These are phyloP conservation scores for Molossus molossus DNA, from an alignment of 2,797 vertebrate species.

Conservation along the genomic window DNA sequence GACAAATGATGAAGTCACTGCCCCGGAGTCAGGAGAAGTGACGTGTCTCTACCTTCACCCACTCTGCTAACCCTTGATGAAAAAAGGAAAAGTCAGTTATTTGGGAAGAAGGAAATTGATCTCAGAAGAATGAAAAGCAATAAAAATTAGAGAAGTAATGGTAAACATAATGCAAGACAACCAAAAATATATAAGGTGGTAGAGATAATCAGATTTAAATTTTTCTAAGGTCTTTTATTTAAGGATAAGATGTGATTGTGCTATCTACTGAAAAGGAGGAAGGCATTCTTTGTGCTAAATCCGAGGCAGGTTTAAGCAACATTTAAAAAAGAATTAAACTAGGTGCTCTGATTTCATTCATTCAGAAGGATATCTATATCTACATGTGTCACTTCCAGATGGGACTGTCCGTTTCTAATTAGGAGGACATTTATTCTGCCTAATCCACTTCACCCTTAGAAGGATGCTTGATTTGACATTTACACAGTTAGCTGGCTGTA, in stretches of 20 bases:
- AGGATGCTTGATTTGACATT: constrained; percentile 56
- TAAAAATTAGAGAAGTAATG: constrained; percentile 1
- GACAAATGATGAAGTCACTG: background rate
- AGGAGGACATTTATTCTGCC: constrained; percentile 55
- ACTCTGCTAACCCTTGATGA: background rate
- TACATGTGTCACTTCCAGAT: background rate
- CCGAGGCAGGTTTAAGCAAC: background rate
- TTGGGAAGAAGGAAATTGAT: background rate
- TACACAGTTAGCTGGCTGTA: constrained; percentile 36
- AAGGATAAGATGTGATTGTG: background rate
- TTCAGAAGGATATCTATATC: background rate
- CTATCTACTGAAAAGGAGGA: background rate
- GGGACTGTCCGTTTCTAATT: constrained; percentile 26
- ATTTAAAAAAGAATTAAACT: background rate
- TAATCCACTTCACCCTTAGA: constrained; percentile 23
- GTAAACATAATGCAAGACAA: background rate
- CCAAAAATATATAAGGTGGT: background rate
- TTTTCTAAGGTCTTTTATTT: background rate
- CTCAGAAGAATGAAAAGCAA: background rate
- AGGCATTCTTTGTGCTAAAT: background rate
- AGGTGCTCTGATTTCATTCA: background rate
- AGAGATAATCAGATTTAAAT: background rate
- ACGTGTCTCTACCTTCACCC: background rate
- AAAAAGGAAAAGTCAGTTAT: background rate
- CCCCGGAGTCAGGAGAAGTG: background rate